Conservation (phyloP, 2,113 vertebrate genomes). For the Oreochromis niloticus region DNA sequence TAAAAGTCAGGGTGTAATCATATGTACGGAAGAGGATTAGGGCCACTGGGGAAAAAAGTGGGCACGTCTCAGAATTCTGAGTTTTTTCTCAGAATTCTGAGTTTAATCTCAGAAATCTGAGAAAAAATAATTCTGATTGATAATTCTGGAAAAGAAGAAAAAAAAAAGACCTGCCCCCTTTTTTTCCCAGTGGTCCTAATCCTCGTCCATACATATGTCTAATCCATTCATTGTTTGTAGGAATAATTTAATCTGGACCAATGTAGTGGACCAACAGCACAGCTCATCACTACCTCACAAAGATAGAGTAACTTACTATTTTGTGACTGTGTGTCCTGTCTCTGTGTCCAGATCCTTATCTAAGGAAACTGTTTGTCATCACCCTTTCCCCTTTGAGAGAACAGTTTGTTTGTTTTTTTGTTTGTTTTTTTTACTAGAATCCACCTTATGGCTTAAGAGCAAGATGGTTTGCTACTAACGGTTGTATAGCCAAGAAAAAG, state of each 20-base stretch:
- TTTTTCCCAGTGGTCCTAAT: not conserved
- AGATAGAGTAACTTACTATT: not conserved
- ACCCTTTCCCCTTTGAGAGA: not conserved
- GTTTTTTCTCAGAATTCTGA: not conserved
- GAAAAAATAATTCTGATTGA: not conserved
- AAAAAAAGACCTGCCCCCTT: not conserved
- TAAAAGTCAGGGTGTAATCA: not conserved
- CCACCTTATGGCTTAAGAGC: not conserved
- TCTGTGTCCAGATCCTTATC: not conserved
- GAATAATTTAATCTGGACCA: not conserved
- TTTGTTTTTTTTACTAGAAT: not conserved
- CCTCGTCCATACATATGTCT: not conserved
- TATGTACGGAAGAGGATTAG: not conserved
- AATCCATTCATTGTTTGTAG: not conserved
- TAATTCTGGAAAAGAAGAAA: not conserved
- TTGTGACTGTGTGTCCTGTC: not conserved
- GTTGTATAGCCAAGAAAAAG: not conserved
- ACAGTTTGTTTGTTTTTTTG: not conserved
- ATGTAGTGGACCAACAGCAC: not conserved
- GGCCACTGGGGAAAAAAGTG: not conserved
- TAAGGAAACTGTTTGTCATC: not conserved
- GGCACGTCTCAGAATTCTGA: too few species aligned
- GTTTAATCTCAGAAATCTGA: too few species aligned
- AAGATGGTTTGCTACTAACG: not conserved
- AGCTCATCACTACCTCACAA: not conserved